A percentile compares a stretch with the other conserved stretches of the same genome.
These are phyloP conservation scores for Pemphigus obesinymphae DNA, from an alignment of 1,140 invertebrate species.

Conservation along the genomic window DNA sequence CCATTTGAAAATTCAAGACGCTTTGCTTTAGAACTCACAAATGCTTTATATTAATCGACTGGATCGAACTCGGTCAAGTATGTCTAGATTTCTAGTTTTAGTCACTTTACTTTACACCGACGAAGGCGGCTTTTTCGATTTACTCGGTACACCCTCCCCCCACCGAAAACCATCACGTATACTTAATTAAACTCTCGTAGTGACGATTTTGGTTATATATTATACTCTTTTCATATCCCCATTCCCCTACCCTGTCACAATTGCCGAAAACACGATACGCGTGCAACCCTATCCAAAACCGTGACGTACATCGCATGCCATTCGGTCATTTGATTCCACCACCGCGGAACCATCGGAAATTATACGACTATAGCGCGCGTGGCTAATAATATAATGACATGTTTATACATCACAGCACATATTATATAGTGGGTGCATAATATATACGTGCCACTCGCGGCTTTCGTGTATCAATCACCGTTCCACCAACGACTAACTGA, in stretches of 20 bases:
- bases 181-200: background rate
- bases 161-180: background rate
- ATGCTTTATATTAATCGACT: too few relatives aligned
- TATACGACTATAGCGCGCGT: background rate
- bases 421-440: background rate
- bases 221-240: too few relatives aligned
- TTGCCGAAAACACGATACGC: background rate
- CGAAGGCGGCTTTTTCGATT: background rate
- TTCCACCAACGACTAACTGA: background rate
- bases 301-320: background rate
- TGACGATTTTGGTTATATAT: background rate
- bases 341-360: background rate
- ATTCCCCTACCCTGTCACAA: background rate
- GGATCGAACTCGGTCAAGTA: too few relatives aligned
- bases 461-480: background rate
- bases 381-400: background rate
- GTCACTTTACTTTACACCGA: too few relatives aligned
- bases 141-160: background rate
- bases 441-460: background rate
- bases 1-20: too few relatives aligned
- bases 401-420: background rate
- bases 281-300: background rate
- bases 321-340: background rate
- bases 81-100: too few relatives aligned
- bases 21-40: too few relatives aligned